A percentile compares a stretch with the other conserved stretches of the same genome.
Evolutionary conservation across 2,797 vertebrate genomes (phyloP).

Genomic region (Acrocephalus scirpaceus): DNA sequence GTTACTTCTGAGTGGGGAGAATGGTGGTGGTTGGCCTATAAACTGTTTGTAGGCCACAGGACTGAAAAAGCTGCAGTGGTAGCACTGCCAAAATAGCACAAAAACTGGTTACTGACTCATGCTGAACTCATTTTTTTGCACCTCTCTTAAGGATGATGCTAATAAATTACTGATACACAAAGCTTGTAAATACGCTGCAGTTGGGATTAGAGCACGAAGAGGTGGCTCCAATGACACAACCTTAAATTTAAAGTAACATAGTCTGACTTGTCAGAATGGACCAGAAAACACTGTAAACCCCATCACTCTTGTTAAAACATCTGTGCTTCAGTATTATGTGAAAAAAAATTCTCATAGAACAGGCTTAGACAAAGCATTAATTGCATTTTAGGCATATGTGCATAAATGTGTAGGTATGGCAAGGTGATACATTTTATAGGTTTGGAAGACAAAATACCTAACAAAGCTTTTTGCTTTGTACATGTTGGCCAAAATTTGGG

Average conservation of each 20-base stretch:
- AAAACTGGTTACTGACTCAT: not conserved
- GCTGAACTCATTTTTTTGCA: not conserved
- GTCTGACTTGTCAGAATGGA: not conserved
- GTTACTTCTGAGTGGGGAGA: not conserved
- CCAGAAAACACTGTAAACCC: not conserved
- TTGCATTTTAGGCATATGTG: not conserved
- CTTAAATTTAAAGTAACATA: not conserved
- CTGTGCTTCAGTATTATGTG: not conserved
- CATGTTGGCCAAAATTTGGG: not conserved
- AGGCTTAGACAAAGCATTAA: not conserved
- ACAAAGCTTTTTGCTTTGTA: not conserved
- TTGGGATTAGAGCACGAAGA: not conserved
- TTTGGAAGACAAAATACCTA: not conserved
- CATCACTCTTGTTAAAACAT: not conserved
- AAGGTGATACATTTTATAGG: not conserved
- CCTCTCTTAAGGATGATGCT: not conserved
- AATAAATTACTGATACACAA: not conserved
- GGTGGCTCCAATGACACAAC: not conserved
- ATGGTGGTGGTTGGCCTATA: not conserved
- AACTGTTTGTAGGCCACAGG: not conserved
- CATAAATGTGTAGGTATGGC: not conserved
- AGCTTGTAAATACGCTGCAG: not conserved
- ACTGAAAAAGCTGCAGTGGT: not conserved
- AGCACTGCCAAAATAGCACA: not conserved
- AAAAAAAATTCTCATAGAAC: not conserved